These are phyloP conservation scores for Ptychodera flava DNA, from an alignment of 35 echinoderm and acorn worm species.

Conservation along the genomic window DNA sequence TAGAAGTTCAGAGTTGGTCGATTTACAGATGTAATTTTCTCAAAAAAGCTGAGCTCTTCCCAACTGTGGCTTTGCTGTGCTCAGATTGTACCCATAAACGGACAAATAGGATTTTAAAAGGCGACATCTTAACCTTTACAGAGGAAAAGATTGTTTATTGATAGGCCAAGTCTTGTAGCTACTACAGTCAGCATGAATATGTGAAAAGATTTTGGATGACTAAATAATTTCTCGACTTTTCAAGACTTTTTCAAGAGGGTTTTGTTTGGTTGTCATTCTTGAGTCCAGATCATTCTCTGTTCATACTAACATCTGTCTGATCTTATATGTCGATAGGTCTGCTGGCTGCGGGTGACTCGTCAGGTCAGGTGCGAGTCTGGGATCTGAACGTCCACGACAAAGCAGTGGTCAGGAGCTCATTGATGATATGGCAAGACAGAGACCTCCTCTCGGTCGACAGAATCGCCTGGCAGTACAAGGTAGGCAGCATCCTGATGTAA, in stretches of 20 bases:
- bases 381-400: not conserved
- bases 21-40: not conserved
- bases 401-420: not conserved
- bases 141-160: no score
- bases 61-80: no score
- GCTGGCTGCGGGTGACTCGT: not conserved
- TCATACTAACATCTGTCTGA: not conserved
- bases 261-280: not conserved
- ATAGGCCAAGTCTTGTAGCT: no score
- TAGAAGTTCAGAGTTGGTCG: not conserved
- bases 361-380: not conserved
- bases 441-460: not conserved
- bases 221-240: not conserved
- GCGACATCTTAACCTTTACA: no score
- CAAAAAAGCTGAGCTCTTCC: no score
- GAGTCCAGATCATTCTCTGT: not conserved
- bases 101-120: no score
- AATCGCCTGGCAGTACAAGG: not conserved
- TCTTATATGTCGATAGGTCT: not conserved
- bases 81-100: no score
- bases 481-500: not conserved
- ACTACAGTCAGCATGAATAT: not conserved
- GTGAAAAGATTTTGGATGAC: not conserved
- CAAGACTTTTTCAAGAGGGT: not conserved
- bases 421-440: not conserved